Conservation (phyloP, 1,140 invertebrate species). For the Trypoxylus dichotomus region DNA sequence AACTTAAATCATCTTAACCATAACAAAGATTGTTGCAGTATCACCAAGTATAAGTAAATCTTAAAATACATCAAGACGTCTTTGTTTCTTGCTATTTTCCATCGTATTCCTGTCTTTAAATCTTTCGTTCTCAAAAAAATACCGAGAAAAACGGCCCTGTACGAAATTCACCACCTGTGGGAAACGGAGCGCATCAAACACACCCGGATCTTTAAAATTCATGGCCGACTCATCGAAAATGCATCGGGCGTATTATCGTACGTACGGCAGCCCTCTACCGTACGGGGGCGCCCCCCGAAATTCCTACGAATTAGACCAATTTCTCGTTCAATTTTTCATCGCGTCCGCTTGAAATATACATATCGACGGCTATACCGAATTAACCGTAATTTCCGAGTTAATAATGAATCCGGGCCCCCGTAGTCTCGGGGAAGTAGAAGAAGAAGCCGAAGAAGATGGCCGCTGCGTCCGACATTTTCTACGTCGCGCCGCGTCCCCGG, state of each 20-base stretch:
- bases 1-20: too few species aligned
- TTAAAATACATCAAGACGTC: too few species aligned
- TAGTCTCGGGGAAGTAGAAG: not conserved
- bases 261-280: not conserved
- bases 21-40: too few species aligned
- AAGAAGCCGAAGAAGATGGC: not conserved
- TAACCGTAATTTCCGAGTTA: slow-evolving; percentile 19
- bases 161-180: slow-evolving; percentile 9
- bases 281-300: not conserved
- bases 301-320: slow-evolving; percentile 11
- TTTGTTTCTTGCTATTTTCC: too few species aligned
- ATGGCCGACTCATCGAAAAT: not conserved
- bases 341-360: not conserved
- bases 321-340: slow-evolving; percentile 15
- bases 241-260: not conserved
- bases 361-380: slow-evolving; percentile 14
- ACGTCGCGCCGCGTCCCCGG: not conserved
- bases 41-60: too few species aligned
- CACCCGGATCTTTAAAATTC: not conserved
- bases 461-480: slow-evolving; percentile 10
- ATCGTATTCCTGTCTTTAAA: too few species aligned
- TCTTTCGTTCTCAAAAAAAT: too few species aligned
- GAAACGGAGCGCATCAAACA: not conserved
- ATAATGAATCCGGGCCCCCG: not conserved
- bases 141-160: not conserved